Percentiles rank a stretch among this genome's conserved stretches.
phyloP scores from a whole-genome alignment of 92 coral and sea anemone genomes.

The Bergia sp. region DNA sequence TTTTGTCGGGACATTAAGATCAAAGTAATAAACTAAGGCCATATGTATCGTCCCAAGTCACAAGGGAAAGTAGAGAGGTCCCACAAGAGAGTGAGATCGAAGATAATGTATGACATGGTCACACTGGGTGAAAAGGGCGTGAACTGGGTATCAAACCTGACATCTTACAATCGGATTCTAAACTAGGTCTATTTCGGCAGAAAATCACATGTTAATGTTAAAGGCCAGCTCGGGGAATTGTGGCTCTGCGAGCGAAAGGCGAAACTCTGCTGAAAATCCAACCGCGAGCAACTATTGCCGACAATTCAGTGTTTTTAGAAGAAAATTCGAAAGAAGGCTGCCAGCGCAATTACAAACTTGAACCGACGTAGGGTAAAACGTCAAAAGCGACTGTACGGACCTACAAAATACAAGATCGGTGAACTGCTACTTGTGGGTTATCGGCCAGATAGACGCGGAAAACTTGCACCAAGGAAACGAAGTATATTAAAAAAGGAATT shows the following conservation, averaged over 20 bases:
- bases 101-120: slow-evolving; percentile 42
- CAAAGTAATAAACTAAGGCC: slow-evolving; percentile 44
- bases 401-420: neutral
- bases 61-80: slow-evolving; percentile 54
- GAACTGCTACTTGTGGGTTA: neutral
- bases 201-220: neutral
- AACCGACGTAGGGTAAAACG: neutral
- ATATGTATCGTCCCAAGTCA: slow-evolving; percentile 35
- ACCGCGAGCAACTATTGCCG: neutral
- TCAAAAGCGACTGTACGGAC: neutral
- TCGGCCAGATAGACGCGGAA: neutral
- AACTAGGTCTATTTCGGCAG: slow-evolving; percentile 41
- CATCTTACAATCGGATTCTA: slow-evolving; percentile 24
- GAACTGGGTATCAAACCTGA: slow-evolving; percentile 26
- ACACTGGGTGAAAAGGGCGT: slow-evolving; percentile 12
- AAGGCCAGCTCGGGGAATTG: neutral
- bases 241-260: neutral
- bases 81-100: slow-evolving; percentile 17
- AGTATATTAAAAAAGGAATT: neutral
- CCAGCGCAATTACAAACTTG: neutral
- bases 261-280: neutral
- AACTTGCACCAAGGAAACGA: neutral
- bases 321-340: neutral
- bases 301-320: neutral
- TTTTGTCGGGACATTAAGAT: slow-evolving; percentile 8